Evolutionary conservation across 2,113 vertebrate genomes (phyloP).

Genomic region (Neogobius melanostomus): DNA sequence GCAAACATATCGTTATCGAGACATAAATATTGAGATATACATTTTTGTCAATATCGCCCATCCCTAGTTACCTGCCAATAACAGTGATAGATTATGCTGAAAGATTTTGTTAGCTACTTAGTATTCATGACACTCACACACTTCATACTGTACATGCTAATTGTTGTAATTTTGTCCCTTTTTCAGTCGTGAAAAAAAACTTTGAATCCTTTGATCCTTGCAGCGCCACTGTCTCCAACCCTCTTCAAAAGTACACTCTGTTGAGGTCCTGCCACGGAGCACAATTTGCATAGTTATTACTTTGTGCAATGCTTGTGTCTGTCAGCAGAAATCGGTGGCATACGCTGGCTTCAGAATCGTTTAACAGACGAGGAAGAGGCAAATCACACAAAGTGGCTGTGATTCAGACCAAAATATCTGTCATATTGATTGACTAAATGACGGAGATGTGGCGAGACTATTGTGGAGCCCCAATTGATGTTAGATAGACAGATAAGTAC

Average conservation of each 20-base stretch:
- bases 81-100: too few relatives aligned
- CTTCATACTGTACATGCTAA: too few relatives aligned
- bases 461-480: slow-evolving; percentile 22
- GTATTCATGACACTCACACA: too few relatives aligned
- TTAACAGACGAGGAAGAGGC: not conserved
- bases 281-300: not conserved
- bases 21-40: too few relatives aligned
- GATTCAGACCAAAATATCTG: slow-evolving; percentile 17
- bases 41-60: too few relatives aligned
- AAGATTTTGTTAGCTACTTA: too few relatives aligned
- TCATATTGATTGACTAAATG: slow-evolving; percentile 30
- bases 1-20: too few relatives aligned
- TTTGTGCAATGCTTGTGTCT: slow-evolving; percentile 7
- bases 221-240: not conserved
- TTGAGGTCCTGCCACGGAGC: not conserved
- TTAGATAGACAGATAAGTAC: slow-evolving; percentile 7
- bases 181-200: too few relatives aligned
- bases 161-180: too few relatives aligned
- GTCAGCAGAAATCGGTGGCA: slow-evolving; percentile 12
- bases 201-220: too few relatives aligned
- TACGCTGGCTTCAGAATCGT: not conserved
- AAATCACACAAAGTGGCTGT: slow-evolving; percentile 6
- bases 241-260: not conserved
- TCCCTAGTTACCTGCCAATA: too few relatives aligned
- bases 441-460: slow-evolving; percentile 8